A percentile compares a stretch with the other conserved stretches of the same genome.
Evolutionary conservation across 1,140 invertebrate species (phyloP).

Genomic region (Ruditapes philippinarum): DNA sequence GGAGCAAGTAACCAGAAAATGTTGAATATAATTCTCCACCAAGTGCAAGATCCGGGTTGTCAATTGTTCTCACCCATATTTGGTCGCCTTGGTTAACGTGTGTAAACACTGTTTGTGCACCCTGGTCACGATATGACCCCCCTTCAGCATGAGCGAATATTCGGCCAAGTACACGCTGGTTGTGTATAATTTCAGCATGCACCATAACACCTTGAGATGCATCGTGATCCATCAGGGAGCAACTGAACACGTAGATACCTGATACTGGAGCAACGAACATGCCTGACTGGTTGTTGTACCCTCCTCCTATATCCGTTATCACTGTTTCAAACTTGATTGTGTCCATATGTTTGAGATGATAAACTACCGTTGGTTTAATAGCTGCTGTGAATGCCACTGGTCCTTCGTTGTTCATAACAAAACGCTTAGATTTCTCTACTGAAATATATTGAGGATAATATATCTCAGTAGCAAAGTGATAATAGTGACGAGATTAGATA

Average conservation of each 20-base stretch:
- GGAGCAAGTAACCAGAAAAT: not conserved
- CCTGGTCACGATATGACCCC: not conserved
- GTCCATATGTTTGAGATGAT: not conserved
- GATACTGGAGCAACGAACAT: not conserved
- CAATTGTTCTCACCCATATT: constrained; percentile 20
- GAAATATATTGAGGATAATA: too few species aligned
- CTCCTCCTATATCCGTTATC: not conserved
- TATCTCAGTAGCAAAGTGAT: too few species aligned
- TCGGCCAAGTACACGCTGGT: not conserved
- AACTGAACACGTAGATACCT: constrained; percentile 7
- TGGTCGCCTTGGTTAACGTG: constrained; percentile 22
- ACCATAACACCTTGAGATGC: not conserved
- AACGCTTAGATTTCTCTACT: too few species aligned
- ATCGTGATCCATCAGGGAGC: constrained; percentile 8
- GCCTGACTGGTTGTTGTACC: constrained; percentile 26
- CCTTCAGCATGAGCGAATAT: constrained; percentile 37
- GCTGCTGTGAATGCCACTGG: constrained; percentile 7
- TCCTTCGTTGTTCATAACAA: constrained; percentile 3
- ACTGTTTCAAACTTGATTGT: not conserved
- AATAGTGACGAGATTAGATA: too few species aligned
- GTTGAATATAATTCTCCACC: constrained; percentile 22
- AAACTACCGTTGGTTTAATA: not conserved
- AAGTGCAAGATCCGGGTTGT: not conserved
- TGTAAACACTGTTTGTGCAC: not conserved
- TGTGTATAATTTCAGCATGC: constrained; percentile 22